Evolutionary conservation across 2,888 invertebrate genomes (phyloP).

Genomic region (Enoplolaimus lenunculus): DNA sequence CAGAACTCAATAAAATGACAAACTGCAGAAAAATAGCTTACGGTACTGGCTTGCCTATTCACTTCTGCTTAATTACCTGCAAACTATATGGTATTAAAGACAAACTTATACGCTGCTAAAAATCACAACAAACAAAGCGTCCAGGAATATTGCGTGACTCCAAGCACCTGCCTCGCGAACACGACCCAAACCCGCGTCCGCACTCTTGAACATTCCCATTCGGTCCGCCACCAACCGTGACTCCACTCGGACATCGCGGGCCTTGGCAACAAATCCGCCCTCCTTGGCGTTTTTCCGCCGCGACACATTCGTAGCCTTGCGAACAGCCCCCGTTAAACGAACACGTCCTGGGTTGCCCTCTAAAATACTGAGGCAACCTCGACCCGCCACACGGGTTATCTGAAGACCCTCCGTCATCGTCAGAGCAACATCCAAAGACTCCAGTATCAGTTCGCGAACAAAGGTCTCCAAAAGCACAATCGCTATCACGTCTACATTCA

Average conservation of each 20-base stretch:
- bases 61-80: too few relatives aligned
- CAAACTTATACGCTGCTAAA: too few relatives aligned
- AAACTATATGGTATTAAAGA: too few relatives aligned
- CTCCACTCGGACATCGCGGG: conserved; percentile 5
- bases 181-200: neutral
- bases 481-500: neutral
- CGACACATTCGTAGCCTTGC: conserved; percentile 16
- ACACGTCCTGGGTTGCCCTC: neutral
- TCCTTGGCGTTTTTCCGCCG: neutral
- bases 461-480: neutral
- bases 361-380: neutral
- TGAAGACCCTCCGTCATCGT: neutral
- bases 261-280: conserved; percentile 18
- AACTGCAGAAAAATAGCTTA: too few relatives aligned
- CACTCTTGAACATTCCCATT: conserved; percentile 11
- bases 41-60: too few relatives aligned
- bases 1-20: too few relatives aligned
- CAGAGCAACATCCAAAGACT: neutral
- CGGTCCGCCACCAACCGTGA: conserved; percentile 2
- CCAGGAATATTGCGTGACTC: neutral
- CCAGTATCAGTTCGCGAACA: neutral
- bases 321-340: neutral
- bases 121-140: conserved; percentile 7
- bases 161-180: neutral
- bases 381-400: neutral